phyloP scores from a whole-genome alignment of 2,113 vertebrate genomes.

The Gadus chalcogrammus region DNA sequence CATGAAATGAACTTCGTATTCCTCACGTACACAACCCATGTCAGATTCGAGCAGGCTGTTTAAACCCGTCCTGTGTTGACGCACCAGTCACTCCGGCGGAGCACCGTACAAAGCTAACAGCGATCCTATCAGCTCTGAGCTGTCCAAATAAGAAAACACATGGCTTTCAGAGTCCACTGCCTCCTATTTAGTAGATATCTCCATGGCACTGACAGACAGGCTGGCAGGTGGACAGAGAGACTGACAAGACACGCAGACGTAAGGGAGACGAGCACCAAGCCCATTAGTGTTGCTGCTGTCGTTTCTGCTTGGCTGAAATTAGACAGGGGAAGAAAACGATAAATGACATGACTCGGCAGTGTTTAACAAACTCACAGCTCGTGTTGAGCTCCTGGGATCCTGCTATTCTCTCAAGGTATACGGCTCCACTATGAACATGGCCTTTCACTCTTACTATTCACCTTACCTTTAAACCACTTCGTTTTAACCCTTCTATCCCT shows the following conservation, averaged over 20 bases:
- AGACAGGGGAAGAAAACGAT: too few relatives aligned
- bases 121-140: slow-evolving; percentile 32
- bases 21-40: slow-evolving; percentile 47
- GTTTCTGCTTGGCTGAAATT: too few relatives aligned
- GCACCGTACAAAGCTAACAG: slow-evolving; percentile 46
- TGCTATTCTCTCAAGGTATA: too few relatives aligned
- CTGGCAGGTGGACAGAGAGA: neutral
- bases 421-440: too few relatives aligned
- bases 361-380: too few relatives aligned
- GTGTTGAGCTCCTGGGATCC: too few relatives aligned
- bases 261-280: too few relatives aligned
- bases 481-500: too few relatives aligned
- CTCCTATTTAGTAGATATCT: neutral
- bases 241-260: neutral
- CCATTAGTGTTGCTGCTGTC: too few relatives aligned
- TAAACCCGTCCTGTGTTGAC: slow-evolving; percentile 60
- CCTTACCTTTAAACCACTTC: too few relatives aligned
- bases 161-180: neutral
- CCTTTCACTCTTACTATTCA: too few relatives aligned
- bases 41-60: slow-evolving; percentile 59
- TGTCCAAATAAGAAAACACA: slow-evolving; percentile 43
- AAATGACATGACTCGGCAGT: too few relatives aligned
- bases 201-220: neutral
- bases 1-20: slow-evolving; percentile 46
- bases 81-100: slow-evolving; percentile 44